These are phyloP conservation scores for Symphodus melops DNA, from an alignment of 2,113 vertebrate species.

Conservation along the genomic window DNA sequence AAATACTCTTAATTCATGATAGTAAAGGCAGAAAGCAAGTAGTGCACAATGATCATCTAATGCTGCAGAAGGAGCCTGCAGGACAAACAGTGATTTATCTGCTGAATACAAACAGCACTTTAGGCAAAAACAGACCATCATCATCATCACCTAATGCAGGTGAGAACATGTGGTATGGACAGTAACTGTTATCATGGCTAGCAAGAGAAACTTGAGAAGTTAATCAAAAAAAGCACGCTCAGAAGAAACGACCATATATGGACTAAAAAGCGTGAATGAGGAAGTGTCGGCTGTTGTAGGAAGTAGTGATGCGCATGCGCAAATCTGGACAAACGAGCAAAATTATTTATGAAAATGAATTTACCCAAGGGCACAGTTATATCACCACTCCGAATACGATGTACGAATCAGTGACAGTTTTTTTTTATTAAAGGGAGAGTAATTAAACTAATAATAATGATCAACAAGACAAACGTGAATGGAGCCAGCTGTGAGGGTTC, in stretches of 20 bases:
- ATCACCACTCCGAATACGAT: not conserved
- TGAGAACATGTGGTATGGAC: not conserved
- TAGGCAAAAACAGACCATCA: too few relatives aligned
- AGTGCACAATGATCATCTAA: not conserved
- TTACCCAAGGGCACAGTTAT: not conserved
- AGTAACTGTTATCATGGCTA: not conserved
- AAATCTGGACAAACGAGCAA: conserved; percentile 34
- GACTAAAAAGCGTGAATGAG: conserved; percentile 91
- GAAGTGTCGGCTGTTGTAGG: conserved; percentile 90
- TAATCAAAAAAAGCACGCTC: conserved; percentile 41
- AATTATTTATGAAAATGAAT: conserved; percentile 35
- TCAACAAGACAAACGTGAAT: conserved; percentile 20
- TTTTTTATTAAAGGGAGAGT: too few relatives aligned
- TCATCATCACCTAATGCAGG: fast-evolving
- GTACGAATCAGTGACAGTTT: too few relatives aligned
- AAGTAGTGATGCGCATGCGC: conserved; percentile 90
- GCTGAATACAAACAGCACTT: not conserved
- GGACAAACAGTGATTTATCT: not conserved
- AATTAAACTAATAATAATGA: too few relatives aligned
- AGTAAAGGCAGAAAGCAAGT: not conserved
- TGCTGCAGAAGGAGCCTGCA: conserved; percentile 6
- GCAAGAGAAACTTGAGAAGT: conserved; percentile 46
- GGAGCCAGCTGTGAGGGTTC: conserved; percentile 22
- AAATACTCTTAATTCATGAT: not conserved
- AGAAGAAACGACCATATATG: conserved; percentile 92